phyloP scores from a whole-genome alignment of 2,888 invertebrate genomes.

The Drosophila neonasuta region DNA sequence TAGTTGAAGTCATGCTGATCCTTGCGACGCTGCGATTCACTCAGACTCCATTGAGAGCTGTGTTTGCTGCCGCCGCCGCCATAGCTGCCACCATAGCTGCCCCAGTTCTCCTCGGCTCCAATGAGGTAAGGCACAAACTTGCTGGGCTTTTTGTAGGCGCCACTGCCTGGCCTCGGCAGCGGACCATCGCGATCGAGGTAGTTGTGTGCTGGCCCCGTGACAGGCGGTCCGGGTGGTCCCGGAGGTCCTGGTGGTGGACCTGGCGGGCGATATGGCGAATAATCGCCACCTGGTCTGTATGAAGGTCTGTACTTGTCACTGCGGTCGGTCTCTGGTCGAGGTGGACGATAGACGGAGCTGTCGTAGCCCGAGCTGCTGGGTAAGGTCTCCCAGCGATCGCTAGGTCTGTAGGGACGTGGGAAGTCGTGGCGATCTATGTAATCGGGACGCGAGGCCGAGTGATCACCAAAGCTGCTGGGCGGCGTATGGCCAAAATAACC shows the following conservation, averaged over 20 bases:
- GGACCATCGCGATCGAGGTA: conserved; percentile 78
- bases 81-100: conserved; percentile 86
- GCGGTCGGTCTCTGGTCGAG: conserved; percentile 70
- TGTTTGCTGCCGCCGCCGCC: conserved; percentile 82
- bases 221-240: conserved; percentile 38
- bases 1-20: conserved; percentile 82
- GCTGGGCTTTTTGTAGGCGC: conserved; percentile 72
- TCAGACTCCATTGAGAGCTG: conserved; percentile 84
- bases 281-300: conserved; percentile 77
- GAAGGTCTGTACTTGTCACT: conserved; percentile 78
- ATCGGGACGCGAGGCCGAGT: conserved; percentile 61
- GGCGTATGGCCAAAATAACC: conserved; percentile 79
- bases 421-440: conserved; percentile 81
- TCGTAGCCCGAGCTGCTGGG: conserved; percentile 81
- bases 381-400: conserved; percentile 79
- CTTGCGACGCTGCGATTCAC: conserved; percentile 79
- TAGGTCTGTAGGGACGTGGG: conserved; percentile 67
- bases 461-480: conserved; percentile 78
- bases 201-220: conserved; percentile 67
- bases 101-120: conserved; percentile 84
- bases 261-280: conserved; percentile 78
- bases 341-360: conserved; percentile 65
- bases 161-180: conserved; percentile 57
- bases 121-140: conserved; percentile 85
- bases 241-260: conserved; percentile 46